A percentile compares a stretch with the other conserved stretches of the same genome.
Evolutionary conservation across 1,140 invertebrate species (phyloP).

Genomic region (Drosophila pallidifrons): DNA sequence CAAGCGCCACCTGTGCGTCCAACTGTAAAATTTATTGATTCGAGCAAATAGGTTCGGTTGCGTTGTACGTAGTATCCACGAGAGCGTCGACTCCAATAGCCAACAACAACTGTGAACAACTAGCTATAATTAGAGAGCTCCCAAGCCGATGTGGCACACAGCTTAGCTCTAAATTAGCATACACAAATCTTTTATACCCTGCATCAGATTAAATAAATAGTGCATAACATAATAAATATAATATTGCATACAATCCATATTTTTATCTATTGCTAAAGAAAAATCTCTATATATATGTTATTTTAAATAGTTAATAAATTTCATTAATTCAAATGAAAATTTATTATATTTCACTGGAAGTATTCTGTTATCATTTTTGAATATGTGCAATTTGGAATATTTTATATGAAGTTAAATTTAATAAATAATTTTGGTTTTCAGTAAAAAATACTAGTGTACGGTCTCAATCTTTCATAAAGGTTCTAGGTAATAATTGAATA

Average conservation of each 20-base stretch:
- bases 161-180: background rate
- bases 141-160: conserved; percentile 1
- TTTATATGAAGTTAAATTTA: too few relatives aligned
- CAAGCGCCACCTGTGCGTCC: conserved; percentile 67
- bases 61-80: conserved; percentile 3
- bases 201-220: background rate
- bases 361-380: too few relatives aligned
- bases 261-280: background rate
- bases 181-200: conserved; percentile 6
- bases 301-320: too few relatives aligned
- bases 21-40: conserved; percentile 83
- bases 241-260: background rate
- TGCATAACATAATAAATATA: background rate
- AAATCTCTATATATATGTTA: too few relatives aligned
- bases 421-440: too few relatives aligned
- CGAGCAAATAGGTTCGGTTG: conserved; percentile 58
- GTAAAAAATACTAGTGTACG: too few relatives aligned
- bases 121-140: conserved; percentile 54
- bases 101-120: conserved; percentile 3
- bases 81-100: conserved; percentile 24
- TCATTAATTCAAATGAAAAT: too few relatives aligned
- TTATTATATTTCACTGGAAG: too few relatives aligned
- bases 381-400: too few relatives aligned
- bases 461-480: too few relatives aligned
- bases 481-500: too few relatives aligned